Evolutionary conservation across 2,888 invertebrate species (phyloP).

Genomic region (Ectobius pallidus): DNA sequence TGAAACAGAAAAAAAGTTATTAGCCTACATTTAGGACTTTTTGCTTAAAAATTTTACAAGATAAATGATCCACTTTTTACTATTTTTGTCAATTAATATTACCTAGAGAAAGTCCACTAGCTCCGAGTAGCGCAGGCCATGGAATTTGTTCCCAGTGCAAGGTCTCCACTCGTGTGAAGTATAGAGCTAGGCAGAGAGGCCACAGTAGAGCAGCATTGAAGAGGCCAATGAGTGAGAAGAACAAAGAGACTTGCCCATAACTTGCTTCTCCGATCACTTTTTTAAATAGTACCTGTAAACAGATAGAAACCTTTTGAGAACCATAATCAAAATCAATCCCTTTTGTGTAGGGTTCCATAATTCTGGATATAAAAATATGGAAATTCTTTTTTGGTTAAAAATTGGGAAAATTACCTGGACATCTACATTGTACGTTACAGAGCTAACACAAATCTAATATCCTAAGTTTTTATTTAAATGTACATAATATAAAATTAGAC

Average conservation of each 20-base stretch:
- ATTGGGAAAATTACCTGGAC: neutral
- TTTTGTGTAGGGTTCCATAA: neutral
- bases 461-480: too few species aligned
- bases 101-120: slow-evolving; percentile 81
- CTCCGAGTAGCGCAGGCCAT: slow-evolving; percentile 83
- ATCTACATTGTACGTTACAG: too few species aligned
- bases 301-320: too few species aligned
- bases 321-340: too few species aligned
- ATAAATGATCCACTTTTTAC: too few species aligned
- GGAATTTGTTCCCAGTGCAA: slow-evolving; percentile 84
- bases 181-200: slow-evolving; percentile 88
- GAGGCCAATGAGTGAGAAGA: slow-evolving; percentile 89
- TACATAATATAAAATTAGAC: too few species aligned
- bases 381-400: too few species aligned
- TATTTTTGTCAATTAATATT: too few species aligned
- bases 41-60: too few species aligned
- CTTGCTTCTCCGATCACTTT: slow-evolving; percentile 93
- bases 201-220: slow-evolving; percentile 87
- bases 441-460: too few species aligned
- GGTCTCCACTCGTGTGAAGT: slow-evolving; percentile 85
- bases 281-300: slow-evolving; percentile 85
- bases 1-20: slow-evolving; percentile 58
- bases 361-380: neutral
- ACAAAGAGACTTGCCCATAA: slow-evolving; percentile 89
- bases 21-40: too few species aligned